These are phyloP conservation scores for Turnix velox DNA, from an alignment of 2,113 vertebrate genomes.

Conservation along the genomic window DNA sequence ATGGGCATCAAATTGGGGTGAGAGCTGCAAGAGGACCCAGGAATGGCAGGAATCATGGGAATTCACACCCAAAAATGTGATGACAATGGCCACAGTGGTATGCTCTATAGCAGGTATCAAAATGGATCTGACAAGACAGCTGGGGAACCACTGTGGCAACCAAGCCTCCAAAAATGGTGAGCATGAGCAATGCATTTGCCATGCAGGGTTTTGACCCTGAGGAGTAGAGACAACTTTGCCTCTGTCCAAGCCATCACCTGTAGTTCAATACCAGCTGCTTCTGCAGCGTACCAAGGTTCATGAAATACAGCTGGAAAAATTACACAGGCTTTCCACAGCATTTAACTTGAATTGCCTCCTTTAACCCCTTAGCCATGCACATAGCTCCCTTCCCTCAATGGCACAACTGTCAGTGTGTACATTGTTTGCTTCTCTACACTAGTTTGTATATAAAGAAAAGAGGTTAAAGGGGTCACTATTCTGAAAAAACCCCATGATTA, in stretches of 20 bases:
- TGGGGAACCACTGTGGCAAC: neutral
- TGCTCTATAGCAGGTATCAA: neutral
- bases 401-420: neutral
- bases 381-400: neutral
- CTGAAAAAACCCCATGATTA: neutral
- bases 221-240: neutral
- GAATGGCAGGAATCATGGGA: neutral
- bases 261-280: neutral
- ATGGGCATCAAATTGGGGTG: accelerated
- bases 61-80: neutral
- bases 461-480: neutral
- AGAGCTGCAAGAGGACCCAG: neutral
- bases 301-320: neutral
- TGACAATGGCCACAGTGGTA: accelerated
- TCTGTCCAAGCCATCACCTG: neutral
- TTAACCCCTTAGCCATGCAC: neutral
- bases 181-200: neutral
- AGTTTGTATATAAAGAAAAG: neutral
- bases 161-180: neutral
- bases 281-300: neutral
- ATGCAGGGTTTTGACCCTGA: neutral
- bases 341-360: neutral
- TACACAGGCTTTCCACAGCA: neutral
- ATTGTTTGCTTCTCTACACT: neutral
- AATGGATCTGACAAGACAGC: neutral